Evolutionary conservation across 2,113 vertebrate genomes (phyloP), one percentile per base, ranked within the genome.

Genomic region (Eudyptes chrysolophus): DNA sequence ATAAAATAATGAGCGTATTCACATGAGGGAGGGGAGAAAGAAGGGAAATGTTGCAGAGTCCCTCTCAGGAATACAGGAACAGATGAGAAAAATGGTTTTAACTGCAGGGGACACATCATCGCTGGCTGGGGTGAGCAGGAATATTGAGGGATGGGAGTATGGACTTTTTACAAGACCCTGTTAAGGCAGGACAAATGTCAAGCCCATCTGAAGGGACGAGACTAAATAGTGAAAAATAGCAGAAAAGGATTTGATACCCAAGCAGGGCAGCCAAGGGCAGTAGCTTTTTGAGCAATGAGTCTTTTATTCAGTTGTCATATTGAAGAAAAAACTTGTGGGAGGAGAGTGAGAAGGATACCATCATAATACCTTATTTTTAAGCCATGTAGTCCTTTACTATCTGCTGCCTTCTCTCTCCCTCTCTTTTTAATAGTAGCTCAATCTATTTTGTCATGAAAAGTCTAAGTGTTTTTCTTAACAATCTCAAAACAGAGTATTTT

Each of bases 281-380:
- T 26, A 68, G 48, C 18, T 42, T 78, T 95, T 42, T 80, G 19
- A 92, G 19, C 27, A 86, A 7, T 36, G 10, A 92, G 5, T 57
- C 36, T 92, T 93, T 62, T 70, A 38, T 77, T 80, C 30, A 42
- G 27, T 58, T 10, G 40, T 2, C 2, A 16, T n/a, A 49, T 49
- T 51, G 81, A 89, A 61, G 44, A 70, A 64, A 40, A 76, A 22
- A 11, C 21, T 51, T 68, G 13, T 51, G 10, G 16, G 20, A 81
- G 0, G 1, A 54, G 11, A 64, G 6, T 0, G 1, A 78, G 76
- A 60, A 71, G 15, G 15, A 21, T 80, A 24, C 8, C 5, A 6
- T 9, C 3, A 7, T 13, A 9, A 4, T 42, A 71, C 3, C 11
- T 60, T 77, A 29, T 38, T 84, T 91, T 75, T 44, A n/a, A 88